Percentiles rank a stretch among this genome's conserved stretches.
Conservation (phyloP, 2,113 vertebrate genomes). For the Xiphophorus maculatus region DNA sequence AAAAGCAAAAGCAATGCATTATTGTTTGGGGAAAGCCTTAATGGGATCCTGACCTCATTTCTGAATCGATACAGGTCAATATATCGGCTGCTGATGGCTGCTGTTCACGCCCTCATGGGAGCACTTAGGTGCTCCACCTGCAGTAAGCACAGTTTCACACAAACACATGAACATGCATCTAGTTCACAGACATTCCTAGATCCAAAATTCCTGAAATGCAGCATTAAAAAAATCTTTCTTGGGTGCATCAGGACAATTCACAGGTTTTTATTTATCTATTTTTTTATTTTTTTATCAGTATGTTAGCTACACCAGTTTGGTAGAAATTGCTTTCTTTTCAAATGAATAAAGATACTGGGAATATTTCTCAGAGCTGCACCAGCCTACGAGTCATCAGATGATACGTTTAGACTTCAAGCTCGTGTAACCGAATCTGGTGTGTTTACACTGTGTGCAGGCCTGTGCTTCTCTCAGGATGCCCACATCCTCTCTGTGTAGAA, state of each 20-base stretch:
- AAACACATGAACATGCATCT: not conserved
- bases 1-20: slow-evolving; percentile 44
- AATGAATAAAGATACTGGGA: not conserved
- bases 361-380: not conserved
- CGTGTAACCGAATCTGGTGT: slow-evolving; percentile 23
- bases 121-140: slow-evolving; percentile 62
- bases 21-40: slow-evolving; percentile 40
- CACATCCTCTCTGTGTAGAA: slow-evolving; percentile 22
- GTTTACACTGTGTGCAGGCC: slow-evolving; percentile 30
- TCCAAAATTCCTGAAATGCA: too few relatives aligned
- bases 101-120: slow-evolving; percentile 52
- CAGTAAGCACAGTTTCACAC: slow-evolving; percentile 20
- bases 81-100: slow-evolving; percentile 52
- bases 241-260: too few relatives aligned
- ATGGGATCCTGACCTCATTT: slow-evolving; percentile 56
- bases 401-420: not conserved
- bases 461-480: slow-evolving; percentile 24
- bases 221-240: too few relatives aligned
- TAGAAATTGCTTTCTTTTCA: not conserved
- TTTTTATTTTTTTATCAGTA: not conserved
- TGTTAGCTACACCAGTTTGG: not conserved
- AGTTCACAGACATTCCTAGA: not conserved
- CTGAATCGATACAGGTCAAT: slow-evolving; percentile 59
- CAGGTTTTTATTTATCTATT: too few relatives aligned
- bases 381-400: not conserved